These are phyloP conservation scores for Neofelis nebulosa DNA, from an alignment of 2,113 vertebrate genomes.

Conservation along the genomic window DNA sequence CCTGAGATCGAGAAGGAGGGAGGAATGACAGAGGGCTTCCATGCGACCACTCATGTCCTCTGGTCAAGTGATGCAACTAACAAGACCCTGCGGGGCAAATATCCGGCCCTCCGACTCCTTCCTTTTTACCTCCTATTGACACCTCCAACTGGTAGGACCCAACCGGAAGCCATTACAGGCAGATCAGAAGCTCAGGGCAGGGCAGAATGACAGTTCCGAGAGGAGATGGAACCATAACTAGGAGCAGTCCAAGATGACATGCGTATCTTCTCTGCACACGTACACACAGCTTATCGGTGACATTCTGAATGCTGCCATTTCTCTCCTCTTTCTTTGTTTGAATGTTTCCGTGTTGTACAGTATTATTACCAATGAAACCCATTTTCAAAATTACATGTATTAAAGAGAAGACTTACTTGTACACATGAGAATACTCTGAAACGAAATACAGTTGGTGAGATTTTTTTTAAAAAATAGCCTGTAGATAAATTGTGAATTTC, in stretches of 20 bases:
- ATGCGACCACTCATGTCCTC: background rate
- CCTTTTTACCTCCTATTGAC: background rate
- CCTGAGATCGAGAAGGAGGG: background rate
- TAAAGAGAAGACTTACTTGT: background rate
- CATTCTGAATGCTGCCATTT: rapidly evolving
- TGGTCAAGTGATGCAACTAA: background rate
- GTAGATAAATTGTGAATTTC: background rate
- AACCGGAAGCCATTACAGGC: background rate
- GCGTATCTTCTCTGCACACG: rapidly evolving
- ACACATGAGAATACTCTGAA: background rate
- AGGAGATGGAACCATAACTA: rapidly evolving
- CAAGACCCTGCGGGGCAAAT: background rate
- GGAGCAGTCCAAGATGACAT: background rate
- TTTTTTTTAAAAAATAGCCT: background rate
- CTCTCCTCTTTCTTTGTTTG: background rate
- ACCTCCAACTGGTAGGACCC: too few species aligned
- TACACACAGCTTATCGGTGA: background rate
- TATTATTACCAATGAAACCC: background rate
- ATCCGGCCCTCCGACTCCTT: background rate
- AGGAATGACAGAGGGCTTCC: background rate
- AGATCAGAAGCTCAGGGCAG: too few species aligned
- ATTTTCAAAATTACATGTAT: background rate
- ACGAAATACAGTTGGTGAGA: background rate
- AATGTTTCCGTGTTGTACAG: background rate
- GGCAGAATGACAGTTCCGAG: background rate